These are phyloP conservation scores for Nansenia antarctica DNA, from an alignment of 2,113 vertebrate genomes.

Conservation along the genomic window DNA sequence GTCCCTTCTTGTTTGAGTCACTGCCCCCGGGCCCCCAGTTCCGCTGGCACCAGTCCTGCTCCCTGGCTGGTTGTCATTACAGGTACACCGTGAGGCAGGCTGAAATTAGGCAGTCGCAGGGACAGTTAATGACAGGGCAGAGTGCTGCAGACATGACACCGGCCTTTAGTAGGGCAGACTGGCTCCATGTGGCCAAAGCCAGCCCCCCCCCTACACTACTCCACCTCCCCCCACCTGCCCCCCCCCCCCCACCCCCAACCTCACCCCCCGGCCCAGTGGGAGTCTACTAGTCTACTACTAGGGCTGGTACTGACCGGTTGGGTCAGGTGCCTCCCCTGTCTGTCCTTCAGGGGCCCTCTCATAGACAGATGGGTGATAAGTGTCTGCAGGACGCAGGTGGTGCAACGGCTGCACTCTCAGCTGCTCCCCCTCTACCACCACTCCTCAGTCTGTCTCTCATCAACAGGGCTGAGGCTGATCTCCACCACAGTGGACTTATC, in stretches of 20 bases:
- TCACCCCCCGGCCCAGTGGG: constrained; percentile 13
- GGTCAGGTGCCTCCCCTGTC: constrained; percentile 54
- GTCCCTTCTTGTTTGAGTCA: constrained; percentile 18
- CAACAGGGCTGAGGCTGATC: neutral
- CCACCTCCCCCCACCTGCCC: neutral
- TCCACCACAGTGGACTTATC: neutral
- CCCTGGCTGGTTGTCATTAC: constrained; percentile 68
- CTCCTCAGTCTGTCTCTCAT: neutral
- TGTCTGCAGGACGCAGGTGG: constrained; percentile 46
- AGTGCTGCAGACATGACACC: constrained; percentile 68
- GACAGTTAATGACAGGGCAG: constrained; percentile 79
- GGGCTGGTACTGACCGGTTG: constrained; percentile 22
- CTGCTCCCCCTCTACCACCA: constrained; percentile 1
- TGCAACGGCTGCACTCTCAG: constrained; percentile 34
- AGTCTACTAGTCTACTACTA: too few relatives aligned
- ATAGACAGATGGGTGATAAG: constrained; percentile 50
- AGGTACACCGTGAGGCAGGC: constrained; percentile 55
- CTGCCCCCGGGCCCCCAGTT: constrained; percentile 50
- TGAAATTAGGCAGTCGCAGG: constrained; percentile 70
- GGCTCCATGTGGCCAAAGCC: constrained; percentile 67
- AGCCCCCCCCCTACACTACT: constrained; percentile 17
- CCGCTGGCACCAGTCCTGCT: constrained; percentile 56
- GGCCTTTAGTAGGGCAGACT: constrained; percentile 67
- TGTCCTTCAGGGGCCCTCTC: constrained; percentile 34
- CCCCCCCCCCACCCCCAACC: neutral